These are phyloP conservation scores for Mesembrinibis cayennensis DNA, from an alignment of 2,113 vertebrate species.

Conservation along the genomic window DNA sequence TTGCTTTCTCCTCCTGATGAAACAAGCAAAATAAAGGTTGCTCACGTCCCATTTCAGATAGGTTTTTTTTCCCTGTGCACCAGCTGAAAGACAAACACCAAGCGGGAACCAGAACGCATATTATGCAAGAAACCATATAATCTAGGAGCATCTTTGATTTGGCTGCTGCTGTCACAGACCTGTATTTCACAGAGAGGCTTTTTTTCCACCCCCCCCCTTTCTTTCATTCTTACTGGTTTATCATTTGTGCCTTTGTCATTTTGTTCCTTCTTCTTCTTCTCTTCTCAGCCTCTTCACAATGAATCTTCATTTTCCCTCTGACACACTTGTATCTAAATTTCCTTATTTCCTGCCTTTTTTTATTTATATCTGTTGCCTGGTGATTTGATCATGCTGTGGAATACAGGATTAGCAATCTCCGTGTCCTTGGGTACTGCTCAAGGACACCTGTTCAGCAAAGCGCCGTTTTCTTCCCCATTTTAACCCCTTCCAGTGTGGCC, in stretches of 20 bases:
- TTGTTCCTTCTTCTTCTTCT: conserved; percentile 62
- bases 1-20: conserved; percentile 67
- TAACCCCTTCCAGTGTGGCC: conserved; percentile 65
- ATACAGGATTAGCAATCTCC: conserved; percentile 93
- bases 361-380: conserved; percentile 96
- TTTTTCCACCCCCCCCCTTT: not conserved
- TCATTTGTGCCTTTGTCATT: conserved; percentile 69
- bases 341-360: conserved; percentile 95
- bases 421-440: conserved; percentile 89
- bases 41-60: conserved; percentile 75
- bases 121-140: conserved; percentile 79
- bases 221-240: conserved; percentile 61
- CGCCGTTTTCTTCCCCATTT: conserved; percentile 71
- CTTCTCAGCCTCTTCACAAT: conserved; percentile 85
- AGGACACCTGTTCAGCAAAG: conserved; percentile 91
- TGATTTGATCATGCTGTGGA: conserved; percentile 94
- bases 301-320: conserved; percentile 93
- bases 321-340: conserved; percentile 95
- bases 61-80: conserved; percentile 63
- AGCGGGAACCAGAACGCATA: conserved; percentile 70
- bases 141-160: conserved; percentile 71
- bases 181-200: conserved; percentile 28
- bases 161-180: conserved; percentile 57
- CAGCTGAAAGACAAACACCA: conserved; percentile 34
- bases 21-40: conserved; percentile 73